A percentile compares a stretch with the other conserved stretches of the same genome.
Conservation (phyloP, 2,797 vertebrate species). For the Coregonus suidteri region DNA sequence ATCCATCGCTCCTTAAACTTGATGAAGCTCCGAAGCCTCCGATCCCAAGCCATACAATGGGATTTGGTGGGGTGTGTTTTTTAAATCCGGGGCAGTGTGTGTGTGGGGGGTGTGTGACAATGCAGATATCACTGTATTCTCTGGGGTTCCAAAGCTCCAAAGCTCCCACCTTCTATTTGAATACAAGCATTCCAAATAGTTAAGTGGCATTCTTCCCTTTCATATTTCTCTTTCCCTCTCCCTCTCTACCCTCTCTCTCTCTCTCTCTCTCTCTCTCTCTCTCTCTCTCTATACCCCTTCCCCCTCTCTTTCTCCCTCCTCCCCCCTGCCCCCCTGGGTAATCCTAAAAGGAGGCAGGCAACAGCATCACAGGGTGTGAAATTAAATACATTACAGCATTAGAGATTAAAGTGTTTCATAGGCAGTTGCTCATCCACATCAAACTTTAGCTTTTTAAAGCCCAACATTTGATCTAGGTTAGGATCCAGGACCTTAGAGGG, state of each 20-base stretch:
- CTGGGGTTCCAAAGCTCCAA: conserved; percentile 70
- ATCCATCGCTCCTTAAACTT: conserved; percentile 79
- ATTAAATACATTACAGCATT: conserved; percentile 95
- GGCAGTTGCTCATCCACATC: conserved; percentile 96
- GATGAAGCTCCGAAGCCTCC: conserved; percentile 69
- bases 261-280: too few relatives aligned
- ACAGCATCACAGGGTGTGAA: conserved; percentile 91
- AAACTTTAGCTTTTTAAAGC: conserved; percentile 90
- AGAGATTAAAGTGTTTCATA: conserved; percentile 91
- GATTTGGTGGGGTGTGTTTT: conserved; percentile 80
- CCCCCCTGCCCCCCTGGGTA: conserved; percentile 76
- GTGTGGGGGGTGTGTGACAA: conserved; percentile 61
- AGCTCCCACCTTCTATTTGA: conserved; percentile 74
- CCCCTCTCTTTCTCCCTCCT: background rate
- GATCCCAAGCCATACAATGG: conserved; percentile 76
- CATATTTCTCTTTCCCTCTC: conserved; percentile 10
- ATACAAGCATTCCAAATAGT: conserved; percentile 79
- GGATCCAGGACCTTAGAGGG: conserved; percentile 77
- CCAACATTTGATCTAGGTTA: conserved; percentile 90
- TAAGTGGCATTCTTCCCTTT: conserved; percentile 70
- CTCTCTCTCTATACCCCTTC: conserved; percentile 22
- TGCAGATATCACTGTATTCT: conserved; percentile 77
- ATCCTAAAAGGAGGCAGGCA: conserved; percentile 88
- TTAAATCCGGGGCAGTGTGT: conserved; percentile 61
- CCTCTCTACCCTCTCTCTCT: conserved; percentile 27